These are phyloP conservation scores for Stomatorhinus ivindoensis DNA, from an alignment of 2,113 vertebrate genomes.

Conservation along the genomic window DNA sequence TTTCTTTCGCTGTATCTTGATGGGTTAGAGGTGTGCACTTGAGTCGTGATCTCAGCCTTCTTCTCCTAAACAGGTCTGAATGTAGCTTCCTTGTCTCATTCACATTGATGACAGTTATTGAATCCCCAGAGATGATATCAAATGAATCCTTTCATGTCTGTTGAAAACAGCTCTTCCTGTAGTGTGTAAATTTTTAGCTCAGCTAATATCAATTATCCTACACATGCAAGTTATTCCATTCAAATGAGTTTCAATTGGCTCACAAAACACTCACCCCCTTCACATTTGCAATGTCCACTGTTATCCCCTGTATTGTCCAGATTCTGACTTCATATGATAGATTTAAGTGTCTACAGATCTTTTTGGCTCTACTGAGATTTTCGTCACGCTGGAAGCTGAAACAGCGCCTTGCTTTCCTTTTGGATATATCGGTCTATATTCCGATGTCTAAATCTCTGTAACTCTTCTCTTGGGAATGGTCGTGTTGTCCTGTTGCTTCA, in stretches of 20 bases:
- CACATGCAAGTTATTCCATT: neutral
- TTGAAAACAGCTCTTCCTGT: neutral
- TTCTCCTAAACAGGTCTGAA: neutral
- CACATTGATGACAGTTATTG: neutral
- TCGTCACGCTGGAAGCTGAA: neutral
- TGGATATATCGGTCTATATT: neutral
- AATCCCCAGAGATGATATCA: neutral
- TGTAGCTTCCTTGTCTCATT: neutral
- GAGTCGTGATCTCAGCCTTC: neutral
- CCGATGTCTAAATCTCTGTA: neutral
- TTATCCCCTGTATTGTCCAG: neutral
- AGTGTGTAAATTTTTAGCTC: neutral
- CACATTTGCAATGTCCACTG: neutral
- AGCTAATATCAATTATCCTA: neutral
- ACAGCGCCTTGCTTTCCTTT: neutral
- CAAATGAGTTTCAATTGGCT: neutral
- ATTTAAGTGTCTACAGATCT: neutral
- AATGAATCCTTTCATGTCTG: neutral
- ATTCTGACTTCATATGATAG: neutral
- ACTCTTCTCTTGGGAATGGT: neutral
- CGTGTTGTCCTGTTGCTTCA: neutral
- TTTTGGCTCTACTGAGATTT: neutral
- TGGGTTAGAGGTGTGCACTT: neutral
- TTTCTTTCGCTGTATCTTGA: neutral
- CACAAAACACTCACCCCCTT: neutral